Base-by-base conservation (phyloP, 2,797 vertebrate species). In the Ciconia nigra region DNA sequence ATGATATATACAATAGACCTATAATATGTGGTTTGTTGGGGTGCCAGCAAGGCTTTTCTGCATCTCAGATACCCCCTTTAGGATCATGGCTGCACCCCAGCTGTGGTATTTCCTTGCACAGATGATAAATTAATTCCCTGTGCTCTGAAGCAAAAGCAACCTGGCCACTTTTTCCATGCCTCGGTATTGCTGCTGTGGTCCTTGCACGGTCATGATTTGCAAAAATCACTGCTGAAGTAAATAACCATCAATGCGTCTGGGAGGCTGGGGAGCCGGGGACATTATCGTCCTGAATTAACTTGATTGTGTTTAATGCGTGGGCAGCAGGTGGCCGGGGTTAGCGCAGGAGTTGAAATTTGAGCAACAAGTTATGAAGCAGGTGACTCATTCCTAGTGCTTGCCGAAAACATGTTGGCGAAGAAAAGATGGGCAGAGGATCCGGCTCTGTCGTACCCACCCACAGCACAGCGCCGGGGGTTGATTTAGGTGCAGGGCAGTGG, bases 151-250 rank as follows among this genome's bases (percentile, higher is more conserved):
- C 33, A 28, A 33, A 71, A 80, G 22, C 37, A 35, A 16, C 46
- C 6, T 29, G 35, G 15, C 41, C 9, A 2, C 22, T 42, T 86
- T 52, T 33, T 9, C 28, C 16, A 9, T 14, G 18, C 54, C 39
- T 69, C 0, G 0, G 3, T 47, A 7, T 22, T 17, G 35, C 46
- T 69, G 42, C 24, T 24, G 42, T 2, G 2, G 10, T 42, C 41
- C 8, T 65, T 33, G 13, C 33, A 1, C 1, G 4, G 21, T 28
- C 39, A 4, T 7, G 16, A 5, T 65, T 29, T 61, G 41, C 57
- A 73, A 22, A 71, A 80, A 70, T 51, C 37, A 1, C 52, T 71
- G 28, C 33, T 9, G 13, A 37, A 57, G n/a, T 22, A 13, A 74
- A 11, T 19, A 41, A 13, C 4, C 3, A 16, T 28, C n/a, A 9